Percentiles rank a stretch among this genome's conserved stretches.
These are phyloP conservation scores for Coecobrya sp. DNA, from an alignment of 2,888 invertebrate species.

Conservation along the genomic window DNA sequence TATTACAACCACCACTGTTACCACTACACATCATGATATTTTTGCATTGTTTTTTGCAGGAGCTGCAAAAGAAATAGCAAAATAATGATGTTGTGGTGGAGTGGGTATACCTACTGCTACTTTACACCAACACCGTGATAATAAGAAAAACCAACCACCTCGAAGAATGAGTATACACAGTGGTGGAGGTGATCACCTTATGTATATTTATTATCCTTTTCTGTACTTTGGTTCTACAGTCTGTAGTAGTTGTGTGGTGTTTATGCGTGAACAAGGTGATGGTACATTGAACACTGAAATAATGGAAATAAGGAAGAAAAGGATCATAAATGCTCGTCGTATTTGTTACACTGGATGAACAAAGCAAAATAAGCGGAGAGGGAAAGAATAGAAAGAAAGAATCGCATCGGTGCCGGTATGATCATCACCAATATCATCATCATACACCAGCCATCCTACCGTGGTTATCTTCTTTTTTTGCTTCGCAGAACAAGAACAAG, in stretches of 20 bases:
- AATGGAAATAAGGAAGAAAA: constrained; percentile 72
- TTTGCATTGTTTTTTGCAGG: constrained; percentile 43
- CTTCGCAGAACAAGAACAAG: constrained; percentile 57
- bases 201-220: constrained; percentile 14
- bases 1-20: neutral
- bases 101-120: neutral
- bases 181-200: constrained; percentile 13
- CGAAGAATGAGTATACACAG: neutral
- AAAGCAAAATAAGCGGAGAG: constrained; percentile 20
- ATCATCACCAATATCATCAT: constrained; percentile 28
- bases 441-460: constrained; percentile 27
- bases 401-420: neutral
- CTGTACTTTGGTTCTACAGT: neutral
- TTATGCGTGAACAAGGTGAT: constrained; percentile 76
- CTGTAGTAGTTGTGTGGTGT: constrained; percentile 42
- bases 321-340: constrained; percentile 67
- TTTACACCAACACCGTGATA: neutral
- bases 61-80: neutral
- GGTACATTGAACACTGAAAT: constrained; percentile 69
- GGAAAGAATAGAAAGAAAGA: constrained; percentile 10
- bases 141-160: constrained; percentile 2
- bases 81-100: neutral
- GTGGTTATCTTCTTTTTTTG: constrained; percentile 58
- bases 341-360: constrained; percentile 66
- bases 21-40: neutral